Percentiles rank a stretch among this genome's conserved stretches.
Conservation (phyloP, 2,113 vertebrate species). For the Muntiacus reevesi region DNA sequence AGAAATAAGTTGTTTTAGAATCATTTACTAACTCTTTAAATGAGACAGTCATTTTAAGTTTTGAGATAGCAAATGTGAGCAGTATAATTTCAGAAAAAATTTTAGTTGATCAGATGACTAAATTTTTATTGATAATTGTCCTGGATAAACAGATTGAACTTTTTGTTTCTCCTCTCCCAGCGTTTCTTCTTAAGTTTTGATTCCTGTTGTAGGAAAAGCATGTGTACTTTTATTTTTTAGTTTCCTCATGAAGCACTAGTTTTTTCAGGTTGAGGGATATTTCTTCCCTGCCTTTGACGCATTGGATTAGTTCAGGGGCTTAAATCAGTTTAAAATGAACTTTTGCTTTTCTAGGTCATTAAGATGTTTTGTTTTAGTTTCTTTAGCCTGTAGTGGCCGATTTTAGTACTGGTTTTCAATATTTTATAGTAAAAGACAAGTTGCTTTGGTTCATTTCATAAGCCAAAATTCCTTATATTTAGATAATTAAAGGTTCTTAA, state of each 20-base stretch:
- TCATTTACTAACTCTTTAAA: constrained; percentile 36
- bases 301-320: constrained; percentile 46
- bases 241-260: not conserved
- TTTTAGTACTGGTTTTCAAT: constrained; percentile 59
- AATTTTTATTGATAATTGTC: not conserved
- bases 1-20: constrained; percentile 30
- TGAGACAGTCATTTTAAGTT: constrained; percentile 48
- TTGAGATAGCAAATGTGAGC: constrained; percentile 10
- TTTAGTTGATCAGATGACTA: not conserved
- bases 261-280: not conserved
- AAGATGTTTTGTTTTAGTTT: constrained; percentile 9
- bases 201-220: not conserved
- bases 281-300: constrained; percentile 5
- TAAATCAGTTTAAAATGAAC: constrained; percentile 22
- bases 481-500: constrained; percentile 64
- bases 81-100: constrained; percentile 9
- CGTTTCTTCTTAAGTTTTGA: not conserved
- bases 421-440: constrained; percentile 40
- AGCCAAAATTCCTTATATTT: constrained; percentile 48
- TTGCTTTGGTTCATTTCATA: constrained; percentile 46
- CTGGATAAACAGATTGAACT: not conserved
- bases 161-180: not conserved
- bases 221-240: not conserved
- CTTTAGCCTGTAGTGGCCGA: constrained; percentile 53
- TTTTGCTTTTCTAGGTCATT: constrained; percentile 34